Evolutionary conservation across 2,797 vertebrate species (phyloP), one percentile per base, ranked within the genome.

Genomic region (Acipenser oxyrinchus): DNA sequence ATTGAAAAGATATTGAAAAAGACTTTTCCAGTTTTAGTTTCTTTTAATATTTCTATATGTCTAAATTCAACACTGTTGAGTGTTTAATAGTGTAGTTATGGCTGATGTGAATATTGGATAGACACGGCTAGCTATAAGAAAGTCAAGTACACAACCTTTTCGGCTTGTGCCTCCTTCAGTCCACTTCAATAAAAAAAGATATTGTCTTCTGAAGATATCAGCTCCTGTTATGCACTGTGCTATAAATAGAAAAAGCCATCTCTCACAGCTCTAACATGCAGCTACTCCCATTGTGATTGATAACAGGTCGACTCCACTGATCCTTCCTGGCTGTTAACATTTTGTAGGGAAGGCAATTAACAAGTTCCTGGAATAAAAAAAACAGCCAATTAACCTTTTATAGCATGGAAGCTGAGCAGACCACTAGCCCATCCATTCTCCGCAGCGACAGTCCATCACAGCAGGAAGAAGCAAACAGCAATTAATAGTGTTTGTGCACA

Each of bases 371-470:
- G 58, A 51, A 51, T 48, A 52, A 6, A 12, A 48, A 61, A 62
- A 66, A 15, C 59, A 62, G 55, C 9, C 63, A 61, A 70, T 66
- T 66, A 70, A 70, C 64, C 51, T 70, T 66, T 70, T 51, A 57
- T 18, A 52, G n/a, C 15, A 61, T 62, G 8, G 13, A 62, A 66
- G 63, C 57, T 65, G 63, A 60, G 64, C 50, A 52, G 68, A 8
- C n/a, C 50, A 51, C 63, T 13, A 8, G 51, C 50, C 60, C 18
- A 66, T 66, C 64, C 60, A 70, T 70, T 66, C 58, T 57, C n/a
- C 49, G 48, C 37, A 55, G 51, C 62, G 68, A 70, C 64, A 70
- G 64, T 70, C 59, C 48, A 70, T 70, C 64, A 62, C 23, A 23
- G 52, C 49, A 60, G 13, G 18, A 49, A 49, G 18, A 58, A 48